Base-by-base conservation (phyloP, 2,113 vertebrate species). In the Mesocricetus auratus region DNA sequence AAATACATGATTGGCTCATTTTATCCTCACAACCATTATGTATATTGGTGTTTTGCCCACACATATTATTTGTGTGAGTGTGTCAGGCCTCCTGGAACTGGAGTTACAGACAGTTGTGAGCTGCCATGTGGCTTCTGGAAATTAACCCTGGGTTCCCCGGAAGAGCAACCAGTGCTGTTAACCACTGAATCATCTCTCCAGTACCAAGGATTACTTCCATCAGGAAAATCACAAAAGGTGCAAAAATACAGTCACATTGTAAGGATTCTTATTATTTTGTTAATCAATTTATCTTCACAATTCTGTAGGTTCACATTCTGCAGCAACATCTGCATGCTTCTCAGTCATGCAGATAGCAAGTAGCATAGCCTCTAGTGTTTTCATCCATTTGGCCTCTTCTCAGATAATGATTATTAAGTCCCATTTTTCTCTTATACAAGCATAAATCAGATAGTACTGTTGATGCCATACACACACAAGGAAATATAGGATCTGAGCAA, bases 401-500 rank as follows among this genome's bases (percentile, higher is more conserved):
- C 79, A 42, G n/a, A 74, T 66, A 33, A 2, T 78, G 24, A 86
- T 24, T 45, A 24, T 50, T 90, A 94, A 93, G 66, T 58, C 50
- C 39, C 10, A 68, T 53, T 90, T 90, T 78, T 87, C 73, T 90
- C 86, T 93, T 74, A 64, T 42, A 64, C 39, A 31, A 42, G 24
- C 62, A 85, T 62, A 45, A 64, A 83, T 64, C 39, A 78, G 2
- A 10, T 36, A 62, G 50, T 89, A 66, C 53, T 90, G 26, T 53
- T 77, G 24, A 87, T 77, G 26, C 24, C 7, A n/a, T 71, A 90
- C 24, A 77, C 31, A 77, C n/a, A 47, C 31, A 21, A 86, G 19
- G 60, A 90, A 93, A 83, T n/a, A 77, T 3, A 77, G 87, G 12
- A 13, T 83, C n/a, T 93, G 45, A 93, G 26, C 83, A 13, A 93